phyloP scores from a whole-genome alignment of 2,113 vertebrate genomes.

The Mixornis gularis region DNA sequence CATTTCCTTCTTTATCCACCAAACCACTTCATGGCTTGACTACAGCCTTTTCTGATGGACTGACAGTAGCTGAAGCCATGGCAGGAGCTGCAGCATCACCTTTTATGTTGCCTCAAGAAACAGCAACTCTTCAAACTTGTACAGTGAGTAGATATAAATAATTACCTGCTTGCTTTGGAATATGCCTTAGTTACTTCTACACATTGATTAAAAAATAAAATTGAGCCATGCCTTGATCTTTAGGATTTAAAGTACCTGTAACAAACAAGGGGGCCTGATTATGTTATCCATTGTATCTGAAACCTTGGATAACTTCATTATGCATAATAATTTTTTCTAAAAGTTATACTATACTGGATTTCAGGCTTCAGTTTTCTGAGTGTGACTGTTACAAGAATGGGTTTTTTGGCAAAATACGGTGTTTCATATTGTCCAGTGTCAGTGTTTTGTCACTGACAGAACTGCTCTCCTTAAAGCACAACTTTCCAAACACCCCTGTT shows the following conservation, averaged over 20 bases:
- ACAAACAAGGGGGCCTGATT: background rate
- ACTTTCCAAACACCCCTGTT: background rate
- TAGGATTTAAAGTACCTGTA: background rate
- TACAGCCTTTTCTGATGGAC: constrained; percentile 1
- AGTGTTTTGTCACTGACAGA: background rate
- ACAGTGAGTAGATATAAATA: constrained; percentile 61
- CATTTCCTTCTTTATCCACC: background rate
- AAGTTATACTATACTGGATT: background rate
- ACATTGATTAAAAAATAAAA: background rate
- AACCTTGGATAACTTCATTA: background rate
- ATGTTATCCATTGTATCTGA: background rate
- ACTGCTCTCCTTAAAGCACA: background rate
- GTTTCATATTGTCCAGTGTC: background rate
- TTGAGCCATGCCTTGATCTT: background rate
- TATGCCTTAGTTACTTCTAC: background rate
- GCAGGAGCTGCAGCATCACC: background rate
- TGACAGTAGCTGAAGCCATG: background rate
- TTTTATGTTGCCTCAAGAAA: constrained; percentile 7
- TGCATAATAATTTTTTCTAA: accelerated
- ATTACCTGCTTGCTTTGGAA: background rate
- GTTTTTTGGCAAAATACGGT: accelerated
- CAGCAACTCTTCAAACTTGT: constrained; percentile 41
- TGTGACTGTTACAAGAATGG: background rate
- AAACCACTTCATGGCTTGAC: constrained; percentile 8
- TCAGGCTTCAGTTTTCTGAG: background rate